phyloP scores from a whole-genome alignment of 2,797 vertebrate species.

The Microcaecilia unicolor region DNA sequence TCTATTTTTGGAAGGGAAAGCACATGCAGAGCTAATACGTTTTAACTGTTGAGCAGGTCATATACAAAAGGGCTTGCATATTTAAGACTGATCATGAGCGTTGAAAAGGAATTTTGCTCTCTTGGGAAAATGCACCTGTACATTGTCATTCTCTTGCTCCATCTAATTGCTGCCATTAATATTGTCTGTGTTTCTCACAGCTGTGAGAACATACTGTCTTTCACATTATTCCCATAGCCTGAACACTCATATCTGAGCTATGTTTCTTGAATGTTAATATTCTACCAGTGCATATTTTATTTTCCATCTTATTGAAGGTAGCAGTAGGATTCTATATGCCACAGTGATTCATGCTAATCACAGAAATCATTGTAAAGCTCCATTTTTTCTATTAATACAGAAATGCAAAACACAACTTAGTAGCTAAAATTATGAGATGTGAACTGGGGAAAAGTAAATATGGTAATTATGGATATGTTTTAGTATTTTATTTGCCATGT shows the following conservation, averaged over 20 bases:
- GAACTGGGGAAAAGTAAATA: too few relatives aligned
- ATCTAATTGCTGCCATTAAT: slow-evolving; percentile 37
- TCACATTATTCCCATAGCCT: slow-evolving; percentile 28
- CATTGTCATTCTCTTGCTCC: slow-evolving; percentile 29
- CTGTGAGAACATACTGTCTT: slow-evolving; percentile 29
- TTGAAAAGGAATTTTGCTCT: slow-evolving; percentile 18
- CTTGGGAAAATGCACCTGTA: slow-evolving; percentile 25
- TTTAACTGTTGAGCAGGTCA: slow-evolving; percentile 25
- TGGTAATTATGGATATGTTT: too few relatives aligned
- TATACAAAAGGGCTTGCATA: slow-evolving; percentile 23
- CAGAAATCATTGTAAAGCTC: slow-evolving; percentile 9
- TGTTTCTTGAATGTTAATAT: slow-evolving; percentile 16
- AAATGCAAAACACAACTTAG: too few relatives aligned
- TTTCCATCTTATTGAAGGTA: slow-evolving; percentile 26
- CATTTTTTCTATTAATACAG: too few relatives aligned
- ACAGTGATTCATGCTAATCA: slow-evolving; percentile 19
- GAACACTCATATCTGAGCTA: slow-evolving; percentile 11
- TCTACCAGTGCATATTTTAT: slow-evolving; percentile 8
- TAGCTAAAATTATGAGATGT: too few relatives aligned
- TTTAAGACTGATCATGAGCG: slow-evolving; percentile 22
- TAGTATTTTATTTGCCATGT: too few relatives aligned
- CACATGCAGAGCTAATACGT: too few relatives aligned
- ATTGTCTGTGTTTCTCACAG: slow-evolving; percentile 32
- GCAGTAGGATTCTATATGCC: slow-evolving; percentile 23
- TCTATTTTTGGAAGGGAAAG: too few relatives aligned